Percentiles rank a stretch among this genome's conserved stretches.
phyloP scores from a whole-genome alignment of 2,113 vertebrate genomes.

The Daubentonia madagascariensis region DNA sequence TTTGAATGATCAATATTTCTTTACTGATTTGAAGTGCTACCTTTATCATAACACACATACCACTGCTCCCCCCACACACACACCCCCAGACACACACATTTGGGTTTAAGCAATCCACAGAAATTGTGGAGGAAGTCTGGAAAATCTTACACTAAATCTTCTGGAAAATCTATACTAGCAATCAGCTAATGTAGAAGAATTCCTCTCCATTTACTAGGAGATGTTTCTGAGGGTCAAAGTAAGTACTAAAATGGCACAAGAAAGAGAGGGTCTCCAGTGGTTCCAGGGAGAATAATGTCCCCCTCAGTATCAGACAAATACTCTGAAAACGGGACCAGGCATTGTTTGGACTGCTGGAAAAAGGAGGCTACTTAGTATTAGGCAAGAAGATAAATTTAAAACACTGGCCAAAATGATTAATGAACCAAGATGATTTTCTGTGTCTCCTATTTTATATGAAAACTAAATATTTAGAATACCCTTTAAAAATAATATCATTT shows the following conservation, averaged over 20 bases:
- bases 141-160: neutral
- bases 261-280: neutral
- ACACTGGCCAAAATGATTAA: neutral
- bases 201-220: neutral
- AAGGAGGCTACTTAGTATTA: neutral
- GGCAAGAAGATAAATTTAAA: neutral
- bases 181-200: neutral
- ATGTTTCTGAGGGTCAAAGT: neutral
- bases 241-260: neutral
- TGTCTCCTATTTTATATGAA: neutral
- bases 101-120: neutral
- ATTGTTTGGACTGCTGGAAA: neutral
- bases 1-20: neutral
- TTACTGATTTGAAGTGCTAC: neutral
- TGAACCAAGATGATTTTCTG: neutral
- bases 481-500: neutral
- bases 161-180: neutral
- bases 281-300: neutral
- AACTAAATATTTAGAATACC: neutral
- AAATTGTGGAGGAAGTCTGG: neutral
- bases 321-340: neutral
- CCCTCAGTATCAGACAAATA: neutral
- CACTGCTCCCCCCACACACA: neutral
- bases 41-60: neutral
- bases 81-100: neutral